Base-by-base conservation (phyloP, 2,888 invertebrate genomes). In the Chloroclysta siterata region DNA sequence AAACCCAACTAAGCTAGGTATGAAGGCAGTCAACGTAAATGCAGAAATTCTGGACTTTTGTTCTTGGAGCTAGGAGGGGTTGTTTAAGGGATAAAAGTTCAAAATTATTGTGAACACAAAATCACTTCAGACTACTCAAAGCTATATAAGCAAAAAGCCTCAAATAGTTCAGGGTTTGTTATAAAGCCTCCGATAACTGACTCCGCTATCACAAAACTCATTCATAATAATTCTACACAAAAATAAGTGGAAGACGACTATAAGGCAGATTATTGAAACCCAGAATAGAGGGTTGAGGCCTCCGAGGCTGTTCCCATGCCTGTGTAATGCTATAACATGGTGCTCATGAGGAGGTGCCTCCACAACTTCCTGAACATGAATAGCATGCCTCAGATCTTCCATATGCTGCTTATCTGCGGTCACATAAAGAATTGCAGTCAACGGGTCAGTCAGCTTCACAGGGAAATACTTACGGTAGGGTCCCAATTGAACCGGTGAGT, bases 261-360 rank as follows among this genome's bases (percentile, higher is more conserved):
- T 97, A 70, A 98, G 94, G 81, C 96, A 95, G 83, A 97, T 96
- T 72, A 99, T 96, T 66, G 97, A 96, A 52, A 98, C 95, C 98
- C 98, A 99, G 87, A 99, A 98, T 52, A 98, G 90, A 0, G 97
- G 96, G 48, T 98, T 98, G 66, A 99, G 90, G 0, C 98, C 98
- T 41, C 98, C 98, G 72, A 98, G 94, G 72, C 96, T 96, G 87
- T 97, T 96, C 0, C 98, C 98, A 81, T 98, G 98, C 80, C 96
- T 96, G 83, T 98, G 98, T 73, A 98, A 89, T 0, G 98, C 97
- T 78, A 99, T 97, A 11, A 98, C 95, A 83, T 98, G 97, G 80
- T 97, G 96, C 80, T 98, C 98, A 79, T 98, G 98, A 0, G 98
- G 96, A 0, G 98, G 98, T 11, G 98, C 98, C 86, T 97, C 97